Base-by-base conservation (phyloP, 2,113 vertebrate genomes). In the Globicephala melas region DNA sequence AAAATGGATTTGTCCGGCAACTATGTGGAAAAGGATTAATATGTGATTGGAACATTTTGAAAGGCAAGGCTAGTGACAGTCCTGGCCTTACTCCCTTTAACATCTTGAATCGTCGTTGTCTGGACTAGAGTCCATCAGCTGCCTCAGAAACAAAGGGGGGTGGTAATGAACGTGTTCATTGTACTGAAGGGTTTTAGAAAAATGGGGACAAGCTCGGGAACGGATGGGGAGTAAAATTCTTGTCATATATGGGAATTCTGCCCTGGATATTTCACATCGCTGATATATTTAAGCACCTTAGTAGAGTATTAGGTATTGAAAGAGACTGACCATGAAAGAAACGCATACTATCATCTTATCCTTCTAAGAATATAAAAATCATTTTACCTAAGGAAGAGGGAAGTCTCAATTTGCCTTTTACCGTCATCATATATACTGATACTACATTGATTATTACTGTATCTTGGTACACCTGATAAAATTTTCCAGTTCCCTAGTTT, bases 1-100 rank as follows among this genome's bases (percentile, higher is more conserved):
- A 98, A 97, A 98, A 97, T 96, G 90, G 86, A 98, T 98, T 97
- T 97, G 97, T 97, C 90, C 55, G 5, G 90, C 97, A 98, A 97
- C 97, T 98, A 94, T 97, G 97, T 98, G 98, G 96, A 97, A 96
- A 95, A 76, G 67, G 55, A 96, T 94, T 93, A 95, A 90, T 96
- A 96, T 96, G 92, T 71, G 89, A 97, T 92, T 97, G 97, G 97
- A 96, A 97, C 60, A 81, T 96, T 96, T 95, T 97, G 94, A 97
- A 98, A 98, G 87, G 84, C 94, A 97, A 96, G 33, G 41, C 67
- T 62, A 96, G 80, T 93, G 96, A 97, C 44, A 97, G 65, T 85
- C 44, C 91, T 98, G 98, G 98, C 89, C 14, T 65, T 86, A 21
- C 26, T 96, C 60, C 96, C 26, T 92, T n/a, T 15, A 87, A 90